Evolutionary conservation across 1,140 invertebrate genomes (phyloP).

Genomic region (Condylostylus longicornis): DNA sequence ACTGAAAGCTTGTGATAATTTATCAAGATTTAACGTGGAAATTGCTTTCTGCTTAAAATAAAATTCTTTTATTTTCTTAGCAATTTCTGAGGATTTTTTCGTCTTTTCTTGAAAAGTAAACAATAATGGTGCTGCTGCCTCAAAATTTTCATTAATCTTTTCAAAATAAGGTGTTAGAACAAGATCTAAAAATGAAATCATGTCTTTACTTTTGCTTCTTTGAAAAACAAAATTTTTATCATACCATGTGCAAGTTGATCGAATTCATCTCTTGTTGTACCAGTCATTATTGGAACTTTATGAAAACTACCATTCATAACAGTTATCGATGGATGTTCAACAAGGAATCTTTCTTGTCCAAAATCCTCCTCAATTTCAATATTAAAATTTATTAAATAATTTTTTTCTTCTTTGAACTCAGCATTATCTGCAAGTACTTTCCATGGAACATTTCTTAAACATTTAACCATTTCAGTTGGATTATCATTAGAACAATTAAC

Average conservation of each 20-base stretch:
- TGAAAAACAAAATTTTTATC: constrained; percentile 1
- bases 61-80: not conserved
- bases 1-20: too few species aligned
- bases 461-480: constrained; percentile 14
- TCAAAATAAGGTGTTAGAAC: not conserved
- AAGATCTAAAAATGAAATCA: not conserved
- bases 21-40: too few species aligned
- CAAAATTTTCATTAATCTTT: too few species aligned
- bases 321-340: constrained; percentile 39
- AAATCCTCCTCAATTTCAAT: constrained; percentile 20
- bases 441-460: constrained; percentile 21
- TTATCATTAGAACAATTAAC: constrained; percentile 18
- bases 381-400: constrained; percentile 21
- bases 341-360: constrained; percentile 37
- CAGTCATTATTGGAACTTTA: constrained; percentile 46
- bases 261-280: constrained; percentile 47
- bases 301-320: constrained; percentile 39
- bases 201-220: not conserved
- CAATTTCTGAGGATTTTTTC: constrained; percentile 8
- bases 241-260: constrained; percentile 37
- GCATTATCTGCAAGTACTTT: constrained; percentile 14
- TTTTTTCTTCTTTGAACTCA: constrained; percentile 16
- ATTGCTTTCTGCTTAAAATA: too few species aligned
- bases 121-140: too few species aligned
- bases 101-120: constrained; percentile 9